Evolutionary conservation across 2,113 vertebrate genomes (phyloP), one percentile per base, ranked within the genome.

Genomic region (Festucalex cinctus): DNA sequence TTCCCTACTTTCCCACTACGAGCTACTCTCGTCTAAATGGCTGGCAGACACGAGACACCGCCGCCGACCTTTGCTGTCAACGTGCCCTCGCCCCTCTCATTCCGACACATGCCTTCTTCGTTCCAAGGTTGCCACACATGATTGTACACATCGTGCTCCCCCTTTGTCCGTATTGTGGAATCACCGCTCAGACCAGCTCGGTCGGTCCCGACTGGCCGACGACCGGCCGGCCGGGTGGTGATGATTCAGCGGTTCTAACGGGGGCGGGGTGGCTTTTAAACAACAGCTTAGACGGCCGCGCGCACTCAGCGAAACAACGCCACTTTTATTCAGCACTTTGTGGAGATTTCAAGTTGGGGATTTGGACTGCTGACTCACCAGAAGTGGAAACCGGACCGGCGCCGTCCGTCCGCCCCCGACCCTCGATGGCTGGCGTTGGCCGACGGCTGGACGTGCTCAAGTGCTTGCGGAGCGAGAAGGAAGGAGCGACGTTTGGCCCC

Each of bases 261-360:
- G n/a, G 35, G 58, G 73, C 71, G 58, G 73, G 46, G 59, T 63
- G 68, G 59, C 37, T 62, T 62, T 41, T 22, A 20, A 60, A 37
- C 57, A 59, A 53, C 51, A 53, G 51, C 54, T n/a, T 28, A 26
- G 76, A 32, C 59, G 28, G 46, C 37, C 74, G 80, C 77, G 89
- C 89, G 81, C 81, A 90, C 85, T 92, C 91, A 91, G 91, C 90
- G 88, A 86, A 91, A 92, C 91, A 82, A 88, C 63, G 70, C 69
- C 70, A 9, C 46, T 73, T 66, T 65, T 59, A 77, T 82, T 84
- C 84, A 87, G 85, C 88, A 86, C 78, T 83, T 85, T 75, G 10
- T 54, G 37, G 2, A 41, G 17, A 49, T 28, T 67, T 65, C 48
- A 22, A 24, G 13, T 56, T 26, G 5, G 69, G 69, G 59, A 41